Conservation (phyloP, 2,797 vertebrate species). For the Oryzias dopingdopingensis region DNA sequence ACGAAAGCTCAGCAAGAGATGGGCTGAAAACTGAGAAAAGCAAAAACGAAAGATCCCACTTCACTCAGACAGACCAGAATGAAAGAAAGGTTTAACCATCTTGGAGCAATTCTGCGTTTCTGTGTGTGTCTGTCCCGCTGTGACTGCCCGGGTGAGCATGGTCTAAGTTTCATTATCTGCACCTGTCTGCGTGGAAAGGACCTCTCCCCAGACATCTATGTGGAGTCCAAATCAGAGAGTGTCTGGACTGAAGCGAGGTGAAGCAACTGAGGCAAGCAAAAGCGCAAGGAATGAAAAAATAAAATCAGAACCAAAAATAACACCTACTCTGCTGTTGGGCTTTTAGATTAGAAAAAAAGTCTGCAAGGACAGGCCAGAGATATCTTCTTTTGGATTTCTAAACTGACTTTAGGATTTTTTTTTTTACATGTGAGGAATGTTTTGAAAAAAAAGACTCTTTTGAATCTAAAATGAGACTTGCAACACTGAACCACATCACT, state of each 20-base stretch:
- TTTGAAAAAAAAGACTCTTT: too few species aligned
- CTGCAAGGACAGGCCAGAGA: too few species aligned
- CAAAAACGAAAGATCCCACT: not conserved
- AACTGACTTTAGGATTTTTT: too few species aligned
- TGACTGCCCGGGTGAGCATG: not conserved
- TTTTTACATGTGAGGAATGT: too few species aligned
- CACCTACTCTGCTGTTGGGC: too few species aligned
- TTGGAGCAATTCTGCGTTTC: not conserved
- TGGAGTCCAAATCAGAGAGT: not conserved
- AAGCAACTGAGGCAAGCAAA: not conserved
- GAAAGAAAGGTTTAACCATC: slow-evolving; percentile 7
- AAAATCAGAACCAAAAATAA: too few species aligned
- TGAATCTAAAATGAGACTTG: too few species aligned
- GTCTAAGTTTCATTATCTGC: not conserved
- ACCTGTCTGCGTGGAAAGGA: not conserved
- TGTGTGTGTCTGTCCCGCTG: not conserved
- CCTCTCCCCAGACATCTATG: not conserved
- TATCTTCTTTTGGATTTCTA: too few species aligned
- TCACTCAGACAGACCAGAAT: slow-evolving; percentile 3
- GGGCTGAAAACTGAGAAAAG: slow-evolving; percentile 6
- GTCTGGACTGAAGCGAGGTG: not conserved
- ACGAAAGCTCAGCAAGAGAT: slow-evolving; percentile 19
- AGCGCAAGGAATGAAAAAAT: too few species aligned
- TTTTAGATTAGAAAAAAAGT: too few species aligned
- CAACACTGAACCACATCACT: too few species aligned